phyloP scores from a whole-genome alignment of 2,113 vertebrate species.

The Callopanchax toddi region DNA sequence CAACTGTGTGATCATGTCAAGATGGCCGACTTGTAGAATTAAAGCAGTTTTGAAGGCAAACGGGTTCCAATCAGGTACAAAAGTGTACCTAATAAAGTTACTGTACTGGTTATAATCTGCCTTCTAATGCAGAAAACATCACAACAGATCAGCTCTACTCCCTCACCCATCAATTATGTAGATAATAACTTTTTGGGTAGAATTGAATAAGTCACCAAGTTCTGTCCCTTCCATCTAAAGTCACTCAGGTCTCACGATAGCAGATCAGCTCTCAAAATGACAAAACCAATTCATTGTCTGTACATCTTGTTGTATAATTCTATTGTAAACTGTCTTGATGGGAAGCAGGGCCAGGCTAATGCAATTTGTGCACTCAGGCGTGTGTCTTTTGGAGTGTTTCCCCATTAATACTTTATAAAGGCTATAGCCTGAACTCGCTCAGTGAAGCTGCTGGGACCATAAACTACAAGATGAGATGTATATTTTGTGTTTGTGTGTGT shows the following conservation, averaged over 20 bases:
- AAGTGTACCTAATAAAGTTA: too few relatives aligned
- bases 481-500: slow-evolving; percentile 8
- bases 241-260: slow-evolving; percentile 8
- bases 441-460: slow-evolving; percentile 6
- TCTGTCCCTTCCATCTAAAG: slow-evolving; percentile 28
- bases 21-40: too few relatives aligned
- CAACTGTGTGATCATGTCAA: too few relatives aligned
- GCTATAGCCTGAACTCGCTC: slow-evolving; percentile 30
- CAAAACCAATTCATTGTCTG: slow-evolving; percentile 13
- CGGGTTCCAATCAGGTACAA: too few relatives aligned
- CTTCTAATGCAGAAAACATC: background rate
- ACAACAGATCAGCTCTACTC: background rate
- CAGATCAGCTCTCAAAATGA: slow-evolving; percentile 22
- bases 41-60: too few relatives aligned
- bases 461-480: slow-evolving; percentile 13
- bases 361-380: slow-evolving; percentile 41
- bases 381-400: slow-evolving; percentile 40
- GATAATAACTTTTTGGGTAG: slow-evolving; percentile 5
- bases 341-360: slow-evolving; percentile 11
- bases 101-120: background rate
- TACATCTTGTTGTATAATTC: slow-evolving; percentile 25
- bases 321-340: slow-evolving; percentile 32
- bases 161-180: background rate
- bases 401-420: slow-evolving; percentile 67
- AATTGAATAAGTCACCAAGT: background rate